Evolutionary conservation across 1,140 invertebrate species (phyloP).

Genomic region (Ostrea denselamellosa): DNA sequence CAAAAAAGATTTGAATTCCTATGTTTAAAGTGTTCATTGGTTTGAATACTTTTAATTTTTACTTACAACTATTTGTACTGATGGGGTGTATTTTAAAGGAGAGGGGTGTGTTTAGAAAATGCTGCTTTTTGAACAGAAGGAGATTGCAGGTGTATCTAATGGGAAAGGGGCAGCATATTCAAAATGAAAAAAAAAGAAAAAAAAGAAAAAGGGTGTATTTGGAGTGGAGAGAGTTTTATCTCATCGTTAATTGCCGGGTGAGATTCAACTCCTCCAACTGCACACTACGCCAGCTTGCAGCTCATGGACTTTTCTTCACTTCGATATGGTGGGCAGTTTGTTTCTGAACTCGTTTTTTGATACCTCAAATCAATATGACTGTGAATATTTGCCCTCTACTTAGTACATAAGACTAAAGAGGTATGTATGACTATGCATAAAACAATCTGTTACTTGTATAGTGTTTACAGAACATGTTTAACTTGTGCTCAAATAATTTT

Average conservation of each 20-base stretch:
- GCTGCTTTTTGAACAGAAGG: not conserved
- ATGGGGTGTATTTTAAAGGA: too few relatives aligned
- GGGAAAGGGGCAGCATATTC: not conserved
- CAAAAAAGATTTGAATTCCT: not conserved
- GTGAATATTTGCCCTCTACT: not conserved
- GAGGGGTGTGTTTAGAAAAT: not conserved
- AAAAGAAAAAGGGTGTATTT: constrained; percentile 78
- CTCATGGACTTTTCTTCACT: constrained; percentile 22
- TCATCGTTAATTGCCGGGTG: constrained; percentile 84
- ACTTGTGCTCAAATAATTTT: not conserved
- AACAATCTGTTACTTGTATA: not conserved
- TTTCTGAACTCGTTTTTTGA: not conserved
- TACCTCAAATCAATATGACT: not conserved
- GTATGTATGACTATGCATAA: constrained; percentile 22
- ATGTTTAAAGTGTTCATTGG: not conserved
- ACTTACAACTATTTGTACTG: not conserved
- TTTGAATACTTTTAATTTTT: not conserved
- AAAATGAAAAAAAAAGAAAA: not conserved
- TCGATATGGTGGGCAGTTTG: too few relatives aligned
- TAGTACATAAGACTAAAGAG: not conserved
- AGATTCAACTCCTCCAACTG: constrained; percentile 91
- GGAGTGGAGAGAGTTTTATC: constrained; percentile 84
- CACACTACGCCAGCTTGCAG: constrained; percentile 75
- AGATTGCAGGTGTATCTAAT: not conserved
- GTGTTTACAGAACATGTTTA: not conserved